A percentile compares a stretch with the other conserved stretches of the same genome.
Conservation (phyloP, 2,888 invertebrate genomes). For the Proisotoma minuta region DNA sequence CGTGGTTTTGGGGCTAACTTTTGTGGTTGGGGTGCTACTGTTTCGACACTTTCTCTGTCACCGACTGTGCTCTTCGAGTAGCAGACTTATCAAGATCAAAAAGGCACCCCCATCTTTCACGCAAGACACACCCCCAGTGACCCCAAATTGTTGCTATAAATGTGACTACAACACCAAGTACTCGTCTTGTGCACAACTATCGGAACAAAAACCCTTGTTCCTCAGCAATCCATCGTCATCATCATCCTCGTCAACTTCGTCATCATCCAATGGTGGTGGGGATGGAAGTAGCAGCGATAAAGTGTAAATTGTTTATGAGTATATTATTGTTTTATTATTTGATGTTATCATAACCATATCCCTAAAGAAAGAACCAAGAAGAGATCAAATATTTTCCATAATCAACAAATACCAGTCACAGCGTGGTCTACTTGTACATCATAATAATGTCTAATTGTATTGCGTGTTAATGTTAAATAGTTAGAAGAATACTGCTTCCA, state of each 20-base stretch:
- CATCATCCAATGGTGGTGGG: neutral
- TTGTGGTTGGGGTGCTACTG: slow-evolving; percentile 35
- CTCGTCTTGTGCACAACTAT: slow-evolving; percentile 28
- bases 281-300: slow-evolving; percentile 19
- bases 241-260: neutral
- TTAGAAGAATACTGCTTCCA: too few species aligned
- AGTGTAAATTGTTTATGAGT: slow-evolving; percentile 23
- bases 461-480: too few species aligned
- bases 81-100: slow-evolving; percentile 38
- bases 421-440: too few species aligned
- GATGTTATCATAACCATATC: too few species aligned
- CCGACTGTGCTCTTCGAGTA: slow-evolving; percentile 13
- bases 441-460: too few species aligned
- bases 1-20: slow-evolving; percentile 35
- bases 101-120: slow-evolving; percentile 36
- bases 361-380: too few species aligned
- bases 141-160: slow-evolving; percentile 41
- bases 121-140: slow-evolving; percentile 34
- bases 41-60: slow-evolving; percentile 40
- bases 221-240: slow-evolving; percentile 18
- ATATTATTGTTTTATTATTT: too few species aligned
- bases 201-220: slow-evolving; percentile 39
- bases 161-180: slow-evolving; percentile 40
- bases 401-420: too few species aligned
- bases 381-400: too few species aligned